Conservation (phyloP, 2,888 invertebrate genomes). For the Drosophila peninsularis region DNA sequence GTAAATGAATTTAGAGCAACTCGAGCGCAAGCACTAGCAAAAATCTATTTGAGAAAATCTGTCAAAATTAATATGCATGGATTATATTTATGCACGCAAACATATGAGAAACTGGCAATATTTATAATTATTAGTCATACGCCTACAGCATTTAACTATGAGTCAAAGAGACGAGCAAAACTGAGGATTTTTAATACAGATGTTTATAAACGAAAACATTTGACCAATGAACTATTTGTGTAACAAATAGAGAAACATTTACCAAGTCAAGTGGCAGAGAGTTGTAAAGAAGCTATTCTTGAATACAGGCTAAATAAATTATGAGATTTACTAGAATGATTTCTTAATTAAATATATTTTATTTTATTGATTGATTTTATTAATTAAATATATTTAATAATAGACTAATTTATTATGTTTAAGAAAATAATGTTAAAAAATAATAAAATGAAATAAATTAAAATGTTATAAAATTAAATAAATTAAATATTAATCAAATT, state of each 20-base stretch:
- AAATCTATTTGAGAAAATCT: slow-evolving; percentile 35
- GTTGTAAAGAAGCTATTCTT: background rate
- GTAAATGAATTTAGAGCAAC: slow-evolving; percentile 47
- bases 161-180: slow-evolving; percentile 18
- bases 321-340: background rate
- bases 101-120: slow-evolving; percentile 18
- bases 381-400: background rate
- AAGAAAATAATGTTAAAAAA: too few species aligned
- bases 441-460: too few species aligned
- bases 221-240: background rate
- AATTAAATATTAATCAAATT: too few species aligned
- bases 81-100: slow-evolving; percentile 19
- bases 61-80: slow-evolving; percentile 36
- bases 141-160: slow-evolving; percentile 12
- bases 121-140: slow-evolving; percentile 56
- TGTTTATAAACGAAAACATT: background rate
- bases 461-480: too few species aligned
- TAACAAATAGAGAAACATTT: background rate
- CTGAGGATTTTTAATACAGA: background rate
- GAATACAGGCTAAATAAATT: background rate
- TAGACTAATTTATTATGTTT: too few species aligned
- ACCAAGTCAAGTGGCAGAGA: background rate
- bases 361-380: too few species aligned
- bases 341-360: background rate
- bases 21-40: slow-evolving; percentile 20